Conservation (phyloP, 1,140 invertebrate genomes). For the Drosophila erecta region DNA sequence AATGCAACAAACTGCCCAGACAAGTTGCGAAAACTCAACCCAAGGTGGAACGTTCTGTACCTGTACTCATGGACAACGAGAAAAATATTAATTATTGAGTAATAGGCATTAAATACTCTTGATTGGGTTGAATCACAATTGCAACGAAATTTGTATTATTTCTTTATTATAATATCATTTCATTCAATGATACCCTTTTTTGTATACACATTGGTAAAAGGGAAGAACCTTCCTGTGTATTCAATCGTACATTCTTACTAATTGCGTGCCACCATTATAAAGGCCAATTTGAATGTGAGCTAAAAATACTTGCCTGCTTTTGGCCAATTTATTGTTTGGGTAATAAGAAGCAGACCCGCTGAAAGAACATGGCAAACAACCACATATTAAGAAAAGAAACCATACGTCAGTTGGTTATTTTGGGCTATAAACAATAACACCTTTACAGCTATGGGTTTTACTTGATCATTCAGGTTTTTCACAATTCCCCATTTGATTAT, state of each 20-base stretch:
- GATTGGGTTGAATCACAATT: no score
- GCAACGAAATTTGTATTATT: no score
- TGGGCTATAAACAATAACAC: no score
- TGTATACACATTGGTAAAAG: neutral
- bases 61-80: neutral
- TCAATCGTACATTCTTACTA: neutral
- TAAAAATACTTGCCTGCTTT: conserved; percentile 39
- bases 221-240: neutral
- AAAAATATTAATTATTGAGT: neutral
- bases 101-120: neutral
- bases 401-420: neutral
- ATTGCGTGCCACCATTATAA: conserved; percentile 20
- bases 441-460: neutral
- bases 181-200: no score
- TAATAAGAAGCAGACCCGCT: conserved; percentile 1
- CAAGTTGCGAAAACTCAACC: neutral
- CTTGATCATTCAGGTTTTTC: neutral
- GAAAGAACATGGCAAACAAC: conserved; percentile 5
- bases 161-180: no score
- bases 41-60: conserved; percentile 17
- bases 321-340: conserved; percentile 26
- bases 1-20: conserved; percentile 21
- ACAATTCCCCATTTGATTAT: neutral
- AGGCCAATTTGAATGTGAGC: conserved; percentile 23
- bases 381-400: conserved; percentile 10